Conservation (phyloP, 2,113 vertebrate genomes). For the Atrichornis clamosus region DNA sequence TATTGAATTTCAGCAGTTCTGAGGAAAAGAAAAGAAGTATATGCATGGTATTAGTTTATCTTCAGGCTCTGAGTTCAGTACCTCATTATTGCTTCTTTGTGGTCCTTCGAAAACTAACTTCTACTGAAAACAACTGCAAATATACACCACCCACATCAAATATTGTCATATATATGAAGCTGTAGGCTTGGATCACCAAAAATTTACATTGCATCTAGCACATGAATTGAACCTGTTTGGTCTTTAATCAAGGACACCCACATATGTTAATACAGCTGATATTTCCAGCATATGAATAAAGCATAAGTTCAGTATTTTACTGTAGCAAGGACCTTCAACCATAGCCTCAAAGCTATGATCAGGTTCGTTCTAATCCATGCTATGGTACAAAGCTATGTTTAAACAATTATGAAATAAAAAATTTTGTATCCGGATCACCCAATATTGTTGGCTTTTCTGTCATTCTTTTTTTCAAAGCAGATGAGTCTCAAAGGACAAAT, state of each 20-base stretch:
- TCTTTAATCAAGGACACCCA: not conserved
- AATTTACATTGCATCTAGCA: not conserved
- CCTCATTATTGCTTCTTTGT: not conserved
- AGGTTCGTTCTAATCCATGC: fast-evolving
- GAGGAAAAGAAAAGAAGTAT: not conserved
- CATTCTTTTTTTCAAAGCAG: not conserved
- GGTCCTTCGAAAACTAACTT: not conserved
- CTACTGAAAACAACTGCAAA: not conserved
- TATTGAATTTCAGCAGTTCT: not conserved
- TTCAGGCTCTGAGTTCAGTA: not conserved
- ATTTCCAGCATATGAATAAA: not conserved
- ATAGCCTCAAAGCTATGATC: not conserved
- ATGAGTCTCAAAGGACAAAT: not conserved
- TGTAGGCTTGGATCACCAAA: not conserved
- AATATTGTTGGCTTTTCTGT: not conserved
- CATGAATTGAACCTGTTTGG: not conserved
- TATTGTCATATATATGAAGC: not conserved
- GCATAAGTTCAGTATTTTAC: not conserved
- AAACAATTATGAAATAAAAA: not conserved
- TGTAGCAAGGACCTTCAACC: not conserved
- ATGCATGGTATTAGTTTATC: fast-evolving
- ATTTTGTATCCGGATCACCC: not conserved
- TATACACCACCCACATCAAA: not conserved
- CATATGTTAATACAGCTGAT: not conserved
- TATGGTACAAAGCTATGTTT: fast-evolving